Percentiles rank a stretch among this genome's conserved stretches.
Conservation (phyloP, 2,888 invertebrate genomes). For the Lycaena phlaeas region DNA sequence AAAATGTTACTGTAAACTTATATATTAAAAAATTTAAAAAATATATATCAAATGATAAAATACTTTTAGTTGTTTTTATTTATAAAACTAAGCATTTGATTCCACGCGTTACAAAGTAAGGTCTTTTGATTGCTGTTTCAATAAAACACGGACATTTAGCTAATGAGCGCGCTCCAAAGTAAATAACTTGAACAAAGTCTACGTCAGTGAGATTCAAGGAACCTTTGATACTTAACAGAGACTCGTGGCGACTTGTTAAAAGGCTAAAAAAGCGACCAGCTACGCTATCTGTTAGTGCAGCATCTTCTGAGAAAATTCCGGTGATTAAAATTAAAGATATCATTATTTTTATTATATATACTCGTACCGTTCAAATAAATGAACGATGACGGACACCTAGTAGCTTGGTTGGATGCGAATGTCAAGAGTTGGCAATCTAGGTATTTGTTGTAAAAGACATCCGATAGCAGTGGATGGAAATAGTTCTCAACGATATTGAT, state of each 20-base stretch:
- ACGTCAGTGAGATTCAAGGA: slow-evolving; percentile 45
- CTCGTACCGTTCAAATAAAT: neutral
- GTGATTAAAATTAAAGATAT: too few relatives aligned
- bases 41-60: too few relatives aligned
- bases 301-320: neutral
- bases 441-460: too few relatives aligned
- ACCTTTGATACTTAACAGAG: slow-evolving; percentile 45
- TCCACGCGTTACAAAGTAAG: slow-evolving; percentile 16
- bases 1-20: too few relatives aligned
- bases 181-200: slow-evolving; percentile 62
- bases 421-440: too few relatives aligned
- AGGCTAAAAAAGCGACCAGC: slow-evolving; percentile 26
- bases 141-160: slow-evolving; percentile 61
- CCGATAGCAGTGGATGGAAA: too few relatives aligned
- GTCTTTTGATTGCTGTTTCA: slow-evolving; percentile 50
- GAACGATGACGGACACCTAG: too few relatives aligned
- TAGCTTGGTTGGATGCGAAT: too few relatives aligned
- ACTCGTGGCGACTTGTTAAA: slow-evolving; percentile 32
- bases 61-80: too few relatives aligned
- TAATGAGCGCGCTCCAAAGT: slow-evolving; percentile 61
- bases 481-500: too few relatives aligned
- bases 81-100: too few relatives aligned
- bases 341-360: neutral
- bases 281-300: neutral
- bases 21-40: too few relatives aligned